Evolutionary conservation across 1,140 invertebrate genomes (phyloP).

Genomic region (Caenorhabditis briggsae): DNA sequence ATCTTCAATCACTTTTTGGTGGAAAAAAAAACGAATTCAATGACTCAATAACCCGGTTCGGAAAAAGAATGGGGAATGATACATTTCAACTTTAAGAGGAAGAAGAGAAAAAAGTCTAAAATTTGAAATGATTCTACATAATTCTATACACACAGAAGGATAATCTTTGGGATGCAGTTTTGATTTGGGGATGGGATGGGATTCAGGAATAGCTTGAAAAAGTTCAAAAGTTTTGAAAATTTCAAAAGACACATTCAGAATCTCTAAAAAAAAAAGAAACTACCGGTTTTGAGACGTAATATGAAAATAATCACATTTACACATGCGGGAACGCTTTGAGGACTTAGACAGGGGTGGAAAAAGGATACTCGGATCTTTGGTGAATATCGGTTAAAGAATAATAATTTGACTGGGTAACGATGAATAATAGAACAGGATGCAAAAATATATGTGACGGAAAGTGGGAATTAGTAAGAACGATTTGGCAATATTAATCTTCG

Average conservation of each 20-base stretch:
- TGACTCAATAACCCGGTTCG: slow-evolving; percentile 43
- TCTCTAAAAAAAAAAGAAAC: not conserved
- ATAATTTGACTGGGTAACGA: not conserved
- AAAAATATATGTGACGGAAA: slow-evolving; percentile 1
- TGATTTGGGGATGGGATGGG: not conserved
- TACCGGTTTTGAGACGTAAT: slow-evolving; percentile 45
- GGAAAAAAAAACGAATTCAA: not conserved
- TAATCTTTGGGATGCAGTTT: slow-evolving; percentile 14
- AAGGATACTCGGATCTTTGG: slow-evolving; percentile 10
- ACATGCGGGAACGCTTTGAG: slow-evolving; percentile 44
- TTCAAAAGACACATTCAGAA: not conserved
- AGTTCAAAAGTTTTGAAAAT: not conserved
- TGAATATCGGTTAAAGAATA: slow-evolving; percentile 31
- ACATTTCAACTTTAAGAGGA: slow-evolving; percentile 10
- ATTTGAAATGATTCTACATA: slow-evolving; percentile 26
- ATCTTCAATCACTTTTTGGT: not conserved
- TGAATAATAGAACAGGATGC: slow-evolving; percentile 36
- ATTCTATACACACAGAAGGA: slow-evolving; percentile 24
- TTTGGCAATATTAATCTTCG: slow-evolving; percentile 5
- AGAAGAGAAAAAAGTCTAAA: not conserved
- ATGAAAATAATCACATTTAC: slow-evolving; percentile 51
- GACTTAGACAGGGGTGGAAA: slow-evolving; percentile 17
- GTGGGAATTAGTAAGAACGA: not conserved
- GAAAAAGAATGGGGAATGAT: slow-evolving; percentile 40
- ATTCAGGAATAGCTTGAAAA: not conserved